Percentiles rank a stretch among this genome's conserved stretches.
These are phyloP conservation scores for Amphiduros pacificus DNA, from an alignment of 2,888 invertebrate species.

Conservation along the genomic window DNA sequence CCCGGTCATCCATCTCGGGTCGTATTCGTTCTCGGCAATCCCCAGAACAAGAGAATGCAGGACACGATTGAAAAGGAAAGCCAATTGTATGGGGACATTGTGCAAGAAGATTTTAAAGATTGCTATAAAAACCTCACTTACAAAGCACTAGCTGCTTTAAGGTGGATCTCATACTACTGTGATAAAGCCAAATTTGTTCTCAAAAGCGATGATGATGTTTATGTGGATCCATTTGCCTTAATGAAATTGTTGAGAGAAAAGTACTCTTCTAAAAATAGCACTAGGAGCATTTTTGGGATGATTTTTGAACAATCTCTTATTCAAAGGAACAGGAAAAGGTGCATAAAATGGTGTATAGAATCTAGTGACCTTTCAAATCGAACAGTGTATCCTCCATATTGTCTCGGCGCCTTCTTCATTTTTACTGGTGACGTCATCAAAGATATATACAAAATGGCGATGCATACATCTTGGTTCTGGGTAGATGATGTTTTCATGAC, in stretches of 20 bases:
- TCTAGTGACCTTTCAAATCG: neutral
- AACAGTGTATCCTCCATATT: neutral
- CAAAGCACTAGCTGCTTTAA: conserved; percentile 57
- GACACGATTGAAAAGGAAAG: conserved; percentile 39
- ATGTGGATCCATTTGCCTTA: conserved; percentile 1
- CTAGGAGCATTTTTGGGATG: conserved; percentile 44
- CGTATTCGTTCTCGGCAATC: conserved; percentile 10
- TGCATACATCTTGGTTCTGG: neutral
- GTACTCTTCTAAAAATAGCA: neutral
- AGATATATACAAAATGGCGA: neutral
- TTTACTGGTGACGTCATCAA: neutral
- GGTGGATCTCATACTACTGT: conserved; percentile 58
- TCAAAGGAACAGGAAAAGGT: neutral
- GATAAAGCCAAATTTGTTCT: conserved; percentile 8
- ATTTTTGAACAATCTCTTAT: conserved; percentile 47
- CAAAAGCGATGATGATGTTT: conserved; percentile 1
- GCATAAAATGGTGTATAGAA: conserved; percentile 3
- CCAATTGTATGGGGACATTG: conserved; percentile 44
- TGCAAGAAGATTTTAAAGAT: conserved; percentile 33
- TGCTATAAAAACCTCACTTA: conserved; percentile 59
- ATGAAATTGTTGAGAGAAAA: conserved; percentile 11
- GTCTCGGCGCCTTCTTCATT: neutral
- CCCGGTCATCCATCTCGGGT: conserved; percentile 2
- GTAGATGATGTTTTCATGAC: neutral
- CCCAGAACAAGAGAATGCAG: conserved; percentile 26